Evolutionary conservation across 2,888 invertebrate species (phyloP).

Genomic region (Drosophila neonasuta): DNA sequence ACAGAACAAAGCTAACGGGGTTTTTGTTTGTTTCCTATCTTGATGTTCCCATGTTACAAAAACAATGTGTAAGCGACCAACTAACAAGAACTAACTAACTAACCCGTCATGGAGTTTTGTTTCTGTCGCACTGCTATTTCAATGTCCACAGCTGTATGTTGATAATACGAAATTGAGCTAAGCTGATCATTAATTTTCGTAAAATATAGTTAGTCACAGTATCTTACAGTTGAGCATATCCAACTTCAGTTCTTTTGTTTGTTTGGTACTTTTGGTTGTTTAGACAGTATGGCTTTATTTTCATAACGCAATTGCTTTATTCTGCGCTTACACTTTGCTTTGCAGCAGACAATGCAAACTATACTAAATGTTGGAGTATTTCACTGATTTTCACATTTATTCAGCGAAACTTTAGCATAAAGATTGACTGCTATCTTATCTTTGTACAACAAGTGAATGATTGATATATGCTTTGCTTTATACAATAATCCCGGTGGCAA

Average conservation of each 20-base stretch:
- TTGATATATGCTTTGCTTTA: conserved; percentile 1
- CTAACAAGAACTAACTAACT: no score
- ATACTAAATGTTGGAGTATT: neutral
- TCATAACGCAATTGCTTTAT: conserved; percentile 1
- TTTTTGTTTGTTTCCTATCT: no score
- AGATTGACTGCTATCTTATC: conserved; percentile 2
- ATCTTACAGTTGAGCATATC: neutral
- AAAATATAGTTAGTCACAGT: neutral
- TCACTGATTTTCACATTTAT: neutral
- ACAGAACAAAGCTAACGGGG: no score
- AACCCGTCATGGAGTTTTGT: no score
- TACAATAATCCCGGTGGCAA: neutral
- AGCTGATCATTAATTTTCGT: no score
- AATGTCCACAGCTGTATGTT: no score
- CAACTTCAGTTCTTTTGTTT: neutral
- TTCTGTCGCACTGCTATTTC: no score
- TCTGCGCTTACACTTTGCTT: neutral
- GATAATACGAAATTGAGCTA: no score
- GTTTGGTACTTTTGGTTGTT: neutral
- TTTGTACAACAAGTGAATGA: neutral
- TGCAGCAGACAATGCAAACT: neutral
- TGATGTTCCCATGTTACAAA: no score
- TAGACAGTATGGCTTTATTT: conserved; percentile 22
- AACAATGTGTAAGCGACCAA: no score
- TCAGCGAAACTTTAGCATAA: neutral